Evolutionary conservation across 1,140 invertebrate genomes (phyloP).

Genomic region (Bombus waltoni): DNA sequence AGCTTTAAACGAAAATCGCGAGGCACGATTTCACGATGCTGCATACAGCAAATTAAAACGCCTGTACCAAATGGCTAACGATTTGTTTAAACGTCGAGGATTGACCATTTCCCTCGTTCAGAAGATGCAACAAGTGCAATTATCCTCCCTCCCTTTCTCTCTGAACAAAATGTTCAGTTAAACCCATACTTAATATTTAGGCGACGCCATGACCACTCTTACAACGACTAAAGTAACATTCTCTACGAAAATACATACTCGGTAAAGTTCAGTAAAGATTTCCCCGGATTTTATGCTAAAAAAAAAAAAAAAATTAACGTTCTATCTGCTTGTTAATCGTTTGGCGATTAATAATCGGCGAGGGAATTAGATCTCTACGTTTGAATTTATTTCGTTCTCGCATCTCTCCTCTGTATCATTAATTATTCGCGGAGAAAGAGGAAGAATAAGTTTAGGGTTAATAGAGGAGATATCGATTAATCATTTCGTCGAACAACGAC

Average conservation of each 20-base stretch:
- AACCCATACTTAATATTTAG: neutral
- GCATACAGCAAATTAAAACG: neutral
- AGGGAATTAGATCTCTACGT: neutral
- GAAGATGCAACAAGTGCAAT: slow-evolving; percentile 31
- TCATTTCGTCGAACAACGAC: neutral
- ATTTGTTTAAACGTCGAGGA: slow-evolving; percentile 3
- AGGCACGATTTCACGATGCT: neutral
- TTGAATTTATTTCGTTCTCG: neutral
- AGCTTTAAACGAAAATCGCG: neutral
- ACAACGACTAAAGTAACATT: neutral
- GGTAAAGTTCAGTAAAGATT: too few relatives aligned
- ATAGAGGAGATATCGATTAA: slow-evolving; percentile 19
- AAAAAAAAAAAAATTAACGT: too few relatives aligned
- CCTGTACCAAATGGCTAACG: neutral
- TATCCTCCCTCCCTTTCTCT: neutral
- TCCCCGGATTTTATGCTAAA: too few relatives aligned
- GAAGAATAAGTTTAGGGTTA: neutral
- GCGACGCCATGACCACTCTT: too few relatives aligned
- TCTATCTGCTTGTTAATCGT: too few relatives aligned
- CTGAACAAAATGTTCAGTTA: neutral
- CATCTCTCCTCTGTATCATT: neutral
- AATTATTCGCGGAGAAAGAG: neutral
- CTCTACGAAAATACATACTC: neutral
- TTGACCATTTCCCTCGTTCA: neutral
- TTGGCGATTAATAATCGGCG: too few relatives aligned